phyloP scores from a whole-genome alignment of 2,888 invertebrate genomes.

The Dryadula phaetusa region DNA sequence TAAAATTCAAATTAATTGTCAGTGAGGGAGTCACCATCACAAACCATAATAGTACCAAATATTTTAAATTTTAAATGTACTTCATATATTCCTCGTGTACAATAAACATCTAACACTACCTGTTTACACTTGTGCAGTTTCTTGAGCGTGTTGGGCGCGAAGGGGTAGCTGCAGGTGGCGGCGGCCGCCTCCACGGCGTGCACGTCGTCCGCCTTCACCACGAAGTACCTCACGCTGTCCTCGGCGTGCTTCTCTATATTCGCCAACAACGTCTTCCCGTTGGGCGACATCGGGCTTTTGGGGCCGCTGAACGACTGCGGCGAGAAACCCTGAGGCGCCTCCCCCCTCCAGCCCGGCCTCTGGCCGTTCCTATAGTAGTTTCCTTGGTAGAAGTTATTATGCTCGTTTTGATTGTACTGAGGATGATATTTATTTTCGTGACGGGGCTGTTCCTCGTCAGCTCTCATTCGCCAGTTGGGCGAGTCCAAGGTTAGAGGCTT shows the following conservation, averaged over 20 bases:
- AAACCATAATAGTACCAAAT: too few relatives aligned
- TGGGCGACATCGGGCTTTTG: slow-evolving; percentile 69
- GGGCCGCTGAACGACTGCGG: slow-evolving; percentile 62
- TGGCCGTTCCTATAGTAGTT: slow-evolving; percentile 61
- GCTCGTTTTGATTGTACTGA: slow-evolving; percentile 59
- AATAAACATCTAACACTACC: too few relatives aligned
- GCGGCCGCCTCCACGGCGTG: slow-evolving; percentile 84
- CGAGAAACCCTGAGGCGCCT: slow-evolving; percentile 58
- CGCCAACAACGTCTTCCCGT: slow-evolving; percentile 66
- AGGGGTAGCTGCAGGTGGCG: slow-evolving; percentile 82
- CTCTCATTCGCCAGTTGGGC: slow-evolving; percentile 70
- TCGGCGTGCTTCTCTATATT: slow-evolving; percentile 73
- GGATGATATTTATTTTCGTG: slow-evolving; percentile 59
- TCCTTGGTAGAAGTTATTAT: slow-evolving; percentile 59
- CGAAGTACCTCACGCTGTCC: slow-evolving; percentile 75
- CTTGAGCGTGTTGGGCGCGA: slow-evolving; percentile 85
- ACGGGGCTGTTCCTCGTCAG: slow-evolving; percentile 60
- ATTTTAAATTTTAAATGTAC: too few relatives aligned
- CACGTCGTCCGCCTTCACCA: slow-evolving; percentile 85
- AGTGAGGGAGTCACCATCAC: too few relatives aligned
- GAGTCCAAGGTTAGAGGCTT: slow-evolving; percentile 86
- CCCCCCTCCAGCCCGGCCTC: slow-evolving; percentile 57
- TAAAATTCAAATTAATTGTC: too few relatives aligned
- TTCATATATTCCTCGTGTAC: too few relatives aligned
- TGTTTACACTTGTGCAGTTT: slow-evolving; percentile 84